A percentile compares a stretch with the other conserved stretches of the same genome.
Evolutionary conservation across 2,888 invertebrate species (phyloP).

Genomic region (Chrysolina americana): DNA sequence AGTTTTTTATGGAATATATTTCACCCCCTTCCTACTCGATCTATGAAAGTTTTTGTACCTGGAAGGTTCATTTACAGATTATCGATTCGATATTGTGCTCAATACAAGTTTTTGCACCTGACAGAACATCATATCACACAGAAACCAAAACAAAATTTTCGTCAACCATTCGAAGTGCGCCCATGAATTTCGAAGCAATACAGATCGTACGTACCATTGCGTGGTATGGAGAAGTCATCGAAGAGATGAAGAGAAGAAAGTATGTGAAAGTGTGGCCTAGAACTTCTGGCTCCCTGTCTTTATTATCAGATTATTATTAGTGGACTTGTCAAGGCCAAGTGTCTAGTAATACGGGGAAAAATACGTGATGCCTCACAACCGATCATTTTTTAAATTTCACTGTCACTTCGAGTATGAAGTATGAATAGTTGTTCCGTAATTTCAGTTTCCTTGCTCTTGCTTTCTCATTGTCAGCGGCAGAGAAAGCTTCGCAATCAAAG

Average conservation of each 20-base stretch:
- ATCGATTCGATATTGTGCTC: too few relatives aligned
- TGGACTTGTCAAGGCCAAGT: slow-evolving; percentile 65
- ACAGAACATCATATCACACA: too few relatives aligned
- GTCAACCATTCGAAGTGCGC: neutral
- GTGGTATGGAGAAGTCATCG: slow-evolving; percentile 48
- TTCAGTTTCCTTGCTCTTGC: slow-evolving; percentile 23
- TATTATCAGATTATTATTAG: slow-evolving; percentile 59
- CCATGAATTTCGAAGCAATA: slow-evolving; percentile 20
- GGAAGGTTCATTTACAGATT: too few relatives aligned
- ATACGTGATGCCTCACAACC: slow-evolving; percentile 44
- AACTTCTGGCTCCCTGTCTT: slow-evolving; percentile 67
- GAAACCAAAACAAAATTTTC: neutral
- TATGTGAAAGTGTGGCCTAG: slow-evolving; percentile 69
- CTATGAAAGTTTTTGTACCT: too few relatives aligned
- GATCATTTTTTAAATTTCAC: slow-evolving; percentile 44
- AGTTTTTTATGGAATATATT: too few relatives aligned
- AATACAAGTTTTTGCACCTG: too few relatives aligned
- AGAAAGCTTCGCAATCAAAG: slow-evolving; percentile 14
- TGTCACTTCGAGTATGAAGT: slow-evolving; percentile 43
- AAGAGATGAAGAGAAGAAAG: slow-evolving; percentile 63
- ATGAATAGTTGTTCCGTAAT: slow-evolving; percentile 9
- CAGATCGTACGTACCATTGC: slow-evolving; percentile 27
- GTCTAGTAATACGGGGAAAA: slow-evolving; percentile 56
- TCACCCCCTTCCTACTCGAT: too few relatives aligned
- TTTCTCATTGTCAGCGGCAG: slow-evolving; percentile 13